phyloP scores from a whole-genome alignment of 1,140 invertebrate species.

The Venturia canescens region DNA sequence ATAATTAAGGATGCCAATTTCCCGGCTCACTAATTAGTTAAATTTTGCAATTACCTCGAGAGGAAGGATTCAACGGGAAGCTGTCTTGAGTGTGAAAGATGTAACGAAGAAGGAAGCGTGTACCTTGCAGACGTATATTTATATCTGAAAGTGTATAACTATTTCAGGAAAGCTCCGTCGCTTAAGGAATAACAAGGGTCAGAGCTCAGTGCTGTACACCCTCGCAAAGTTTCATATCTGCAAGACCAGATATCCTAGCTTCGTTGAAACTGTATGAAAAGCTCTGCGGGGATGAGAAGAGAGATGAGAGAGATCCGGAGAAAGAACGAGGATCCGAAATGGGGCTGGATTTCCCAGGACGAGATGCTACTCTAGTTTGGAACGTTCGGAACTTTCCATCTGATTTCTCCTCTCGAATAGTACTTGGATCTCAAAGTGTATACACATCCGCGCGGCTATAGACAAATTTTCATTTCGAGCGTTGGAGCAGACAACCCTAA shows the following conservation, averaged over 20 bases:
- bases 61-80: not conserved
- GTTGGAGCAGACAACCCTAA: not conserved
- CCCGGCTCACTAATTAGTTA: constrained; percentile 58
- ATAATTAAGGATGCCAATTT: constrained; percentile 60
- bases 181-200: not conserved
- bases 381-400: constrained; percentile 63
- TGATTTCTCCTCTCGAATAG: constrained; percentile 59
- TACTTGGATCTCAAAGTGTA: constrained; percentile 20
- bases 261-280: not conserved
- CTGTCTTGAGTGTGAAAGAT: constrained; percentile 27
- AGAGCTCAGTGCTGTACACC: constrained; percentile 9
- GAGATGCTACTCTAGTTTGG: constrained; percentile 33
- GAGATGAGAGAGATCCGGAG: not conserved
- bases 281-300: not conserved
- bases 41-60: constrained; percentile 55
- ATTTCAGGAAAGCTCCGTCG: constrained; percentile 20
- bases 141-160: not conserved
- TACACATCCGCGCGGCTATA: not conserved
- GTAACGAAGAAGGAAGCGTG: constrained; percentile 5
- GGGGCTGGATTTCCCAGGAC: not conserved
- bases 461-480: not conserved
- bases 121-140: too few species aligned
- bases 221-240: constrained; percentile 46
- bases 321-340: not conserved
- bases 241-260: constrained; percentile 23